Percentiles rank a stretch among this genome's conserved stretches.
These are phyloP conservation scores for Aleadryas rufinucha DNA, from an alignment of 2,113 vertebrate species.

Conservation along the genomic window DNA sequence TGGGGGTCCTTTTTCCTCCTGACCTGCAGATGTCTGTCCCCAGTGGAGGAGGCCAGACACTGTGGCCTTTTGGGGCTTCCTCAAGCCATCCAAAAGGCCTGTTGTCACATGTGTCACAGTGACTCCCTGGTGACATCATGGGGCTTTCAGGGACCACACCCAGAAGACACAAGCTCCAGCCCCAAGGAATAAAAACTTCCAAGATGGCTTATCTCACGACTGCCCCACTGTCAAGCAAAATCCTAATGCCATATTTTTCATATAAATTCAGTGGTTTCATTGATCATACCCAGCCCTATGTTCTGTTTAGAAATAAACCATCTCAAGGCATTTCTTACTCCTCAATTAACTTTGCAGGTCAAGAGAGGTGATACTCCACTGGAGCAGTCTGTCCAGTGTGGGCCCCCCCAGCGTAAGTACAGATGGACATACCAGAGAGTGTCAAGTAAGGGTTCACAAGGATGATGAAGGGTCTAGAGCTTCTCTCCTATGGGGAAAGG, in stretches of 20 bases:
- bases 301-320: neutral
- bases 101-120: fast-evolving
- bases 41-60: neutral
- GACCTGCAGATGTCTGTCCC: neutral
- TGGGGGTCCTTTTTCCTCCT: neutral
- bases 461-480: neutral
- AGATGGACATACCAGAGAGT: neutral
- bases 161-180: neutral
- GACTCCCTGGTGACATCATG: neutral
- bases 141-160: neutral
- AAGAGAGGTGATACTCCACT: neutral
- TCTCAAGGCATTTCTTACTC: neutral
- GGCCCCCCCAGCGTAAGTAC: neutral
- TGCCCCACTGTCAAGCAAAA: neutral
- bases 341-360: neutral
- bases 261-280: neutral
- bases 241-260: neutral
- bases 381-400: neutral
- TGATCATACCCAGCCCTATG: neutral
- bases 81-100: neutral
- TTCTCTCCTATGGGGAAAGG: neutral
- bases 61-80: neutral
- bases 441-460: neutral
- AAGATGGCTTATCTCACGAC: fast-evolving
- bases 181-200: neutral